Percentiles rank a stretch among this genome's conserved stretches.
Evolutionary conservation across 2,113 vertebrate genomes (phyloP).

Genomic region (Cygnus buccinator): DNA sequence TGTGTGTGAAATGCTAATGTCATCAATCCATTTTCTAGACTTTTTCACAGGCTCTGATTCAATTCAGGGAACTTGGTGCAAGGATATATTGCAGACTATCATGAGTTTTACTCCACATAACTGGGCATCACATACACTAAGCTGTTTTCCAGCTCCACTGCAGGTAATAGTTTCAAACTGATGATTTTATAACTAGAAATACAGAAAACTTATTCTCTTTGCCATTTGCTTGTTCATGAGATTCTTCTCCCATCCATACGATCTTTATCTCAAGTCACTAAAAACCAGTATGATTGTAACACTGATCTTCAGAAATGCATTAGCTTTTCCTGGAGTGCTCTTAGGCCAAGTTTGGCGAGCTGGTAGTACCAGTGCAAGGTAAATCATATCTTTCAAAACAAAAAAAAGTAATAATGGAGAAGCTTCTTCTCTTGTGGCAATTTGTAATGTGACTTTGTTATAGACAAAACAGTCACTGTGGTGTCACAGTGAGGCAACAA

Average conservation of each 20-base stretch:
- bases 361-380: background rate
- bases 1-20: background rate
- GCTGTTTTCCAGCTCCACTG: slow-evolving; percentile 95
- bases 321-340: background rate
- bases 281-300: background rate
- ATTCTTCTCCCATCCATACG: background rate
- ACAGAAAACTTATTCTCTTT: background rate
- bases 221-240: background rate
- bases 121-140: slow-evolving; percentile 97
- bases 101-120: slow-evolving; percentile 99
- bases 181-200: background rate
- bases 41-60: slow-evolving; percentile 99
- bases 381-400: background rate
- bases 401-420: background rate
- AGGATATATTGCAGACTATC: slow-evolving; percentile 98
- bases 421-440: background rate
- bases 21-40: slow-evolving; percentile 76
- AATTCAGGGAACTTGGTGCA: slow-evolving; percentile 99
- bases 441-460: background rate
- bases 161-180: slow-evolving; percentile 83
- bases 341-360: background rate
- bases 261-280: background rate
- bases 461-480: background rate
- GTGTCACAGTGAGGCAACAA: rapidly evolving
- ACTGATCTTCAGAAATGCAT: background rate